A percentile compares a stretch with the other conserved stretches of the same genome.
These are phyloP conservation scores for Dicyema japonicum DNA, from an alignment of 1,140 invertebrate genomes.

Conservation along the genomic window DNA sequence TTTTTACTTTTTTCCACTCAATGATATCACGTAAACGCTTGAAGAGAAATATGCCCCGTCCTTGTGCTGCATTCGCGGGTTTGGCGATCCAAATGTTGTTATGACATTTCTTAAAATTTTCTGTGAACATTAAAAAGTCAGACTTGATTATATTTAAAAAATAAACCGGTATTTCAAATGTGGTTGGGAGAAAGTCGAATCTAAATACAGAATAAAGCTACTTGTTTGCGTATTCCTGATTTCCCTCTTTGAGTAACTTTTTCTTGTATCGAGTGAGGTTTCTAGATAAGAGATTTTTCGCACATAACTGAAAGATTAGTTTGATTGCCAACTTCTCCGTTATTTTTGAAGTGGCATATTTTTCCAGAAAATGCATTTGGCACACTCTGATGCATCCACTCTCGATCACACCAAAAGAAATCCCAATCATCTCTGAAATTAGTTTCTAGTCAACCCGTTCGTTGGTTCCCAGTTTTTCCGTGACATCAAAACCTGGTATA, in stretches of 20 bases:
- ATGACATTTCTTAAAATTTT: constrained; percentile 22
- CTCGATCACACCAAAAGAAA: constrained; percentile 1
- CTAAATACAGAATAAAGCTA: constrained; percentile 6
- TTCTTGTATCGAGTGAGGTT: constrained; percentile 20
- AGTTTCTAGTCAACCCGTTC: too few relatives aligned
- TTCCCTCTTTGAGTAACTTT: constrained; percentile 14
- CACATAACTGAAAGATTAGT: constrained; percentile 10
- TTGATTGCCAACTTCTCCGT: constrained; percentile 1
- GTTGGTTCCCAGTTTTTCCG: too few relatives aligned
- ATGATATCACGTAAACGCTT: constrained; percentile 22
- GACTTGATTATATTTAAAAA: too few relatives aligned
- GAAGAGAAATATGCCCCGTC: constrained; percentile 23
- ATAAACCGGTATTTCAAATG: constrained; percentile 21
- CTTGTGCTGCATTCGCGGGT: constrained; percentile 22
- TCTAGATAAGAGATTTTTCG: constrained; percentile 23
- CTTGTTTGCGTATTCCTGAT: constrained; percentile 11
- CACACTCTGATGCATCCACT: constrained; percentile 1
- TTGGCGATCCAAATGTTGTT: constrained; percentile 26
- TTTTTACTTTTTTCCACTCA: constrained; percentile 23
- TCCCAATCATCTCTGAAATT: constrained; percentile 3
- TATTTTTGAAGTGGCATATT: constrained; percentile 1
- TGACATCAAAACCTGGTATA: too few relatives aligned
- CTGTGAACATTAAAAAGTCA: constrained; percentile 24
- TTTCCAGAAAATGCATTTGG: neutral
- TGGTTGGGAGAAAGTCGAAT: constrained; percentile 22